Evolutionary conservation across 1,140 invertebrate species (phyloP).

Genomic region (Drosophila asahinai): DNA sequence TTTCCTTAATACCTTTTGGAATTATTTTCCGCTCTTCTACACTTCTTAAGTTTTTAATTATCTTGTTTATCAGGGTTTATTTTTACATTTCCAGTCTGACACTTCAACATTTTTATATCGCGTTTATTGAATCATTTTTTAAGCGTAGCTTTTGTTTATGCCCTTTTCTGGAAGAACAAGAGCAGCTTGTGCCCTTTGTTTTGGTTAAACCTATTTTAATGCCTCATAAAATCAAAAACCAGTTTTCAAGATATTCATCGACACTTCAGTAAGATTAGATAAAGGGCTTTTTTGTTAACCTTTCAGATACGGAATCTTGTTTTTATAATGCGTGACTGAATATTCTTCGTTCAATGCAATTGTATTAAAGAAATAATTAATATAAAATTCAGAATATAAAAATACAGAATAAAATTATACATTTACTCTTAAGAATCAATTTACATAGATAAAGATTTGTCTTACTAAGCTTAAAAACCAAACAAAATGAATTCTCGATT

Average conservation of each 20-base stretch:
- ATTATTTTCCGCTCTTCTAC: background rate
- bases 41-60: no score
- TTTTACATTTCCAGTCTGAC: background rate
- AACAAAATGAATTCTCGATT: background rate
- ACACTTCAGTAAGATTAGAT: background rate
- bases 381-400: no score
- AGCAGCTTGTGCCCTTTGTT: slow-evolving; percentile 35
- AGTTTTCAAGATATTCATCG: slow-evolving; percentile 27
- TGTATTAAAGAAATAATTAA: no score
- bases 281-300: slow-evolving; percentile 21
- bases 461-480: background rate
- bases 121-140: background rate
- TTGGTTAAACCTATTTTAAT: slow-evolving; percentile 28
- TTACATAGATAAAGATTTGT: no score
- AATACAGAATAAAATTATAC: no score
- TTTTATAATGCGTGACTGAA: background rate
- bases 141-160: background rate
- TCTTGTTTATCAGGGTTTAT: background rate
- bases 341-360: background rate
- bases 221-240: slow-evolving; percentile 36
- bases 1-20: background rate
- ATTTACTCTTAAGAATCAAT: background rate
- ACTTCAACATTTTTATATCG: background rate
- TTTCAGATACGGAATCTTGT: slow-evolving; percentile 7
- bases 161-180: slow-evolving; percentile 18